phyloP scores from a whole-genome alignment of 2,113 vertebrate genomes.

The Sciurus niger region DNA sequence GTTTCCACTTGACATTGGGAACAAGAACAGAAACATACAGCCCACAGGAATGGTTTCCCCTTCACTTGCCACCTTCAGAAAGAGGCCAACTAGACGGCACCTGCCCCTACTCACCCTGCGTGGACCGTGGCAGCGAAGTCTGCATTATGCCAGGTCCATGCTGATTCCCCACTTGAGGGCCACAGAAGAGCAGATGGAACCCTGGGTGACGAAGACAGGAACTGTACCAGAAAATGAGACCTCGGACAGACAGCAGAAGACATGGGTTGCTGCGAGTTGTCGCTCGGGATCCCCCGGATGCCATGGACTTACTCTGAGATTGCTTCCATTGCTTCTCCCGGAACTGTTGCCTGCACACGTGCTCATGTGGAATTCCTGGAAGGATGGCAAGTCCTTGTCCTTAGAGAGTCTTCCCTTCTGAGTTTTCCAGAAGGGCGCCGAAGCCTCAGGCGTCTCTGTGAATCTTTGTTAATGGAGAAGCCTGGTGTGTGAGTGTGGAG shows the following conservation, averaged over 20 bases:
- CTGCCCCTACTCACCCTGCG: not conserved
- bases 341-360: not conserved
- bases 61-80: not conserved
- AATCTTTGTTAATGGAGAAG: not conserved
- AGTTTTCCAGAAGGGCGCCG: not conserved
- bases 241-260: not conserved
- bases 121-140: not conserved
- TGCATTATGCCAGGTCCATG: not conserved
- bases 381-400: not conserved
- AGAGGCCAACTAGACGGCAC: not conserved
- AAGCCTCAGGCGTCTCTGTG: not conserved
- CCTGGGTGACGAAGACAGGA: accelerated
- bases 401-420: not conserved
- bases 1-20: not conserved
- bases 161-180: not conserved
- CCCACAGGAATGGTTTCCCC: not conserved
- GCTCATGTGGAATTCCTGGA: not conserved
- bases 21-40: not conserved
- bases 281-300: not conserved
- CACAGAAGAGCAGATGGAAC: not conserved
- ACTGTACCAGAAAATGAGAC: not conserved
- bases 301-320: not conserved
- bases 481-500: not conserved
- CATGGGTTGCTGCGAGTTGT: accelerated
- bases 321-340: not conserved